These are phyloP conservation scores for Notocelia uddmanniana DNA, from an alignment of 2,888 invertebrate species.

Conservation along the genomic window DNA sequence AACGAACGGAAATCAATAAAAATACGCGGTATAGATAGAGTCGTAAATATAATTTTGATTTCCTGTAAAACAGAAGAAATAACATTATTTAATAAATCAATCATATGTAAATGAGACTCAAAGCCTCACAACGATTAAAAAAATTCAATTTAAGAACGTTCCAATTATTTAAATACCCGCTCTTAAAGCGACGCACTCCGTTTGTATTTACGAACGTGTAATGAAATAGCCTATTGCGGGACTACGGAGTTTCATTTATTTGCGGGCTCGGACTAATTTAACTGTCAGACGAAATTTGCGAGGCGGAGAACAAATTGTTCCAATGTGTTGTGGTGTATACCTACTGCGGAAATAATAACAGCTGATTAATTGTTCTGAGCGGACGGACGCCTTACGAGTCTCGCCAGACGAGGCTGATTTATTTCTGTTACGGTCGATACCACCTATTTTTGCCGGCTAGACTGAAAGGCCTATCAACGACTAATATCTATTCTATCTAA, in stretches of 20 bases:
- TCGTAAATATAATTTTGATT: too few species aligned
- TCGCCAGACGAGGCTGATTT: constrained; percentile 38
- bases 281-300: constrained; percentile 64
- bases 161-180: background rate
- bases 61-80: too few species aligned
- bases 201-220: constrained; percentile 44
- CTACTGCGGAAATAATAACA: constrained; percentile 41
- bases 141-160: constrained; percentile 6
- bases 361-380: constrained; percentile 50
- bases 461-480: background rate
- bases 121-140: background rate
- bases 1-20: too few species aligned
- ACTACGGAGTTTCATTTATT: constrained; percentile 64
- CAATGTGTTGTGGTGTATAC: constrained; percentile 53
- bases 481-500: too few species aligned
- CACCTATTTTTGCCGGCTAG: constrained; percentile 24
- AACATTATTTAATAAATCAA: background rate
- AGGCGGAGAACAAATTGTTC: constrained; percentile 62
- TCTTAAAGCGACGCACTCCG: constrained; percentile 43
- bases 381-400: constrained; percentile 29
- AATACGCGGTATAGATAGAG: too few species aligned
- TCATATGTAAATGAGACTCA: background rate
- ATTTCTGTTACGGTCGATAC: constrained; percentile 45
- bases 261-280: constrained; percentile 66
- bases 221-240: constrained; percentile 45